A percentile compares a stretch with the other conserved stretches of the same genome.
Conservation (phyloP, 2,888 invertebrate species). For the Synanthedon tipuliformis region DNA sequence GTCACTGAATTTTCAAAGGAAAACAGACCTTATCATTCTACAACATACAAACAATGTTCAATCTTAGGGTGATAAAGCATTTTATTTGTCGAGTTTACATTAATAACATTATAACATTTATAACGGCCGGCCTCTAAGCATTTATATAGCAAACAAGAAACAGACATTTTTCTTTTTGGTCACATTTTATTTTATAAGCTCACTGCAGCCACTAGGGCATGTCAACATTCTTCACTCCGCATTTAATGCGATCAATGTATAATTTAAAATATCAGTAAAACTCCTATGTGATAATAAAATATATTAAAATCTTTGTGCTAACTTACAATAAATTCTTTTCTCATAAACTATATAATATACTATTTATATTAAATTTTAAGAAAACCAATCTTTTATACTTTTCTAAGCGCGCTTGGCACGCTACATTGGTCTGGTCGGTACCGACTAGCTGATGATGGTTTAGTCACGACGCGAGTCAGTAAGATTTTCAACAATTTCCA, state of each 20-base stretch:
- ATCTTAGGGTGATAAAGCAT: no score
- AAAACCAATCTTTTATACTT: slow-evolving; percentile 49
- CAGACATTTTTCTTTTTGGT: slow-evolving; percentile 13
- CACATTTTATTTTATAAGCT: slow-evolving; percentile 32
- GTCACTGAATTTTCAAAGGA: no score
- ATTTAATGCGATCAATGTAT: slow-evolving; percentile 60
- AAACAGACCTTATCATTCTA: no score
- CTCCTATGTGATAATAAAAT: slow-evolving; percentile 68
- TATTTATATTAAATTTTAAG: slow-evolving; percentile 45
- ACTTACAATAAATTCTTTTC: slow-evolving; percentile 69
- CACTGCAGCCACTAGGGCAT: slow-evolving; percentile 40
- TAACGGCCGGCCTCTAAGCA: background rate
- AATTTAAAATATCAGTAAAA: slow-evolving; percentile 65
- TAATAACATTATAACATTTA: background rate
- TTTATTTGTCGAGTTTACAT: no score
- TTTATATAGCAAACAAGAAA: background rate
- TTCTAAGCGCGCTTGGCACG: slow-evolving; percentile 59
- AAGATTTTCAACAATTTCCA: slow-evolving; percentile 23
- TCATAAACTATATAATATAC: slow-evolving; percentile 55
- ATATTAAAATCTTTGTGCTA: slow-evolving; percentile 71
- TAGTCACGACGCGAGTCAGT: slow-evolving; percentile 26
- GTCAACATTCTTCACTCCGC: slow-evolving; percentile 40
- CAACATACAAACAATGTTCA: no score
- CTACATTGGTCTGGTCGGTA: slow-evolving; percentile 50
- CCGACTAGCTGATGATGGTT: slow-evolving; percentile 6